Conservation (phyloP, 2,113 vertebrate genomes). For the Puffinus mauretanicus region DNA sequence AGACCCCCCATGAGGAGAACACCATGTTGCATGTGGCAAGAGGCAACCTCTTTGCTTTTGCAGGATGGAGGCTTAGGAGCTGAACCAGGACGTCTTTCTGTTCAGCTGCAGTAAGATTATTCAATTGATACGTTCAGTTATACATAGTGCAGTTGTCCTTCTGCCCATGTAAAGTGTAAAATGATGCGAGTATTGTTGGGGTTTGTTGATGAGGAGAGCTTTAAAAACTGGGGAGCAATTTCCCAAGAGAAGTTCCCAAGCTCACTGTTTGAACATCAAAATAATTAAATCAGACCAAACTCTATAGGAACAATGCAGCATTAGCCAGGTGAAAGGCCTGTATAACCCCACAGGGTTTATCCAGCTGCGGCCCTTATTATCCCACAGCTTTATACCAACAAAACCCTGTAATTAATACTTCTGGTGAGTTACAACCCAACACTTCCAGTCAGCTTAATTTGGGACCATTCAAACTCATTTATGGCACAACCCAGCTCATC, state of each 20-base stretch:
- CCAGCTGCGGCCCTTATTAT: background rate
- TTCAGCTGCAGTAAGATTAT: background rate
- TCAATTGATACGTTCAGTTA: background rate
- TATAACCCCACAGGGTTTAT: background rate
- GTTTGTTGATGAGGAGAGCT: background rate
- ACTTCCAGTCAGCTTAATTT: constrained; percentile 11
- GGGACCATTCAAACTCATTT: background rate
- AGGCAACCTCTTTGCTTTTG: background rate
- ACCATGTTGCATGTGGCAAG: background rate
- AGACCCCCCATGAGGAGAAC: background rate
- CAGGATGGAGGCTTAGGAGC: background rate
- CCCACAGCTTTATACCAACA: background rate
- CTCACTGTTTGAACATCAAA: background rate
- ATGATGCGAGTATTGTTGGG: background rate
- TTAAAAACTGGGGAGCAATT: background rate
- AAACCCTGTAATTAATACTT: constrained; percentile 1
- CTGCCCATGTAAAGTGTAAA: background rate
- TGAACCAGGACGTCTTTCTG: background rate
- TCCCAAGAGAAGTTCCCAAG: background rate
- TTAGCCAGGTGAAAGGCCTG: background rate
- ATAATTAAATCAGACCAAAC: background rate
- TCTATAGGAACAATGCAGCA: background rate
- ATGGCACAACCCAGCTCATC: background rate
- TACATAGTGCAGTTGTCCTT: background rate
- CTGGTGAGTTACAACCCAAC: background rate